phyloP scores from a whole-genome alignment of 2,113 vertebrate species.

The Cyphomyrus discorhynchus region DNA sequence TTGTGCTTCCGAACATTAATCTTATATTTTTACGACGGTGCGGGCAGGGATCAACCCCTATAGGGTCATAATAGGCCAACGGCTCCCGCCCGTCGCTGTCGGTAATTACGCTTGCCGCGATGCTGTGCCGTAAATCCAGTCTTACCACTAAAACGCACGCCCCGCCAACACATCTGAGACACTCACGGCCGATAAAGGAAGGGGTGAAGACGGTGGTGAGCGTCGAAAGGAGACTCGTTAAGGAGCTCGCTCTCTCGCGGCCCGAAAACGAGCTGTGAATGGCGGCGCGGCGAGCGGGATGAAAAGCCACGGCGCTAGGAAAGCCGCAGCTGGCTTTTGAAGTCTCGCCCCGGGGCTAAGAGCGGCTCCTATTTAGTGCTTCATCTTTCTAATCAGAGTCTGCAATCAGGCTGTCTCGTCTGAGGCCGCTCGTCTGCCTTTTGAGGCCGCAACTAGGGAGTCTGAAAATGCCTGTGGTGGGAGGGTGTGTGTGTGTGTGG shows the following conservation, averaged over 20 bases:
- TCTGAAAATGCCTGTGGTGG: not conserved
- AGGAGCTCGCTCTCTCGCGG: not conserved
- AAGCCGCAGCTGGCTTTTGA: conserved; percentile 18
- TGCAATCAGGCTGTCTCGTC: conserved; percentile 33
- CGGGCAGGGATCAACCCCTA: not conserved
- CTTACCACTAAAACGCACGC: not conserved
- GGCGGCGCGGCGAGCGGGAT: not conserved
- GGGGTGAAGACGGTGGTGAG: not conserved
- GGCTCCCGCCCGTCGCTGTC: not conserved
- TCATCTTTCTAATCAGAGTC: conserved; percentile 44
- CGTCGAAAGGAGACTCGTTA: not conserved
- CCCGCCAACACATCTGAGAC: no score
- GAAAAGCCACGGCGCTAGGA: conserved; percentile 10
- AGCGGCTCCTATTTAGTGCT: conserved; percentile 35
- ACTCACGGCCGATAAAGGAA: not conserved
- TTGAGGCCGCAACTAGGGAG: not conserved
- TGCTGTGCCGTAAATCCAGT: not conserved
- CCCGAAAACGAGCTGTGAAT: not conserved
- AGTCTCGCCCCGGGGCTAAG: conserved; percentile 33
- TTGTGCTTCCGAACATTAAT: conserved; percentile 12
- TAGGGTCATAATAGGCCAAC: not conserved
- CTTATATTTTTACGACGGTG: no score
- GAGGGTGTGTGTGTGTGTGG: not conserved
- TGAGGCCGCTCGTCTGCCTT: conserved; percentile 25
- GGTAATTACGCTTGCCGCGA: not conserved